A percentile compares a stretch with the other conserved stretches of the same genome.
Evolutionary conservation across 2,888 invertebrate genomes (phyloP).

Genomic region (Euphydryas editha): DNA sequence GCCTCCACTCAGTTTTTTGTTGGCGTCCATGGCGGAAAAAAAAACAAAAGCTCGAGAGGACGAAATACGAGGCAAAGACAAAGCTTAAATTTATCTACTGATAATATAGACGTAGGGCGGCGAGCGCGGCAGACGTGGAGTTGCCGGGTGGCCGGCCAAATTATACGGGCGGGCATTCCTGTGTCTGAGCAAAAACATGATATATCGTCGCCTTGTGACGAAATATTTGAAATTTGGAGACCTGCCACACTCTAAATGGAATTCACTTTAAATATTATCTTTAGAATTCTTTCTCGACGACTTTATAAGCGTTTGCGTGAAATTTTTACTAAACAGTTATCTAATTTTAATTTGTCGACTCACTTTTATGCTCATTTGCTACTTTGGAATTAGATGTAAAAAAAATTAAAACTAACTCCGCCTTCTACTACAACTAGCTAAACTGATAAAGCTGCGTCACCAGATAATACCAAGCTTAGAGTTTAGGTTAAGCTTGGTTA

Average conservation of each 20-base stretch:
- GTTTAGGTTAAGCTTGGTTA: too few species aligned
- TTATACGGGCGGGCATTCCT: slow-evolving; percentile 81
- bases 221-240: slow-evolving; percentile 78
- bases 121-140: slow-evolving; percentile 72
- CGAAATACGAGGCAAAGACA: slow-evolving; percentile 84
- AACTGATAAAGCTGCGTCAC: too few species aligned
- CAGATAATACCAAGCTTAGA: too few species aligned
- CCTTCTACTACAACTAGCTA: too few species aligned
- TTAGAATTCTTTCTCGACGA: slow-evolving; percentile 63
- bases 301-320: slow-evolving; percentile 57
- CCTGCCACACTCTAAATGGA: slow-evolving; percentile 76
- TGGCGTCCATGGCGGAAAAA: slow-evolving; percentile 70
- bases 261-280: slow-evolving; percentile 72
- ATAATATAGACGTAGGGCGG: slow-evolving; percentile 83
- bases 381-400: neutral
- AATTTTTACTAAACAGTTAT: slow-evolving; percentile 30
- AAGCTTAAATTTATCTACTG: slow-evolving; percentile 84
- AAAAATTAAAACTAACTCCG: too few species aligned
- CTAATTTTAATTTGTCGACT: slow-evolving; percentile 3
- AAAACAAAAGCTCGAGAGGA: slow-evolving; percentile 80
- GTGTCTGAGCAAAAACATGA: slow-evolving; percentile 78
- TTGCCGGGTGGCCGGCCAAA: slow-evolving; percentile 78
- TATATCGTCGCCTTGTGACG: slow-evolving; percentile 80
- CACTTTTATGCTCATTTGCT: neutral
- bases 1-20: slow-evolving; percentile 83